Evolutionary conservation across 1,140 invertebrate genomes (phyloP).

Genomic region (Glomeris maerens): DNA sequence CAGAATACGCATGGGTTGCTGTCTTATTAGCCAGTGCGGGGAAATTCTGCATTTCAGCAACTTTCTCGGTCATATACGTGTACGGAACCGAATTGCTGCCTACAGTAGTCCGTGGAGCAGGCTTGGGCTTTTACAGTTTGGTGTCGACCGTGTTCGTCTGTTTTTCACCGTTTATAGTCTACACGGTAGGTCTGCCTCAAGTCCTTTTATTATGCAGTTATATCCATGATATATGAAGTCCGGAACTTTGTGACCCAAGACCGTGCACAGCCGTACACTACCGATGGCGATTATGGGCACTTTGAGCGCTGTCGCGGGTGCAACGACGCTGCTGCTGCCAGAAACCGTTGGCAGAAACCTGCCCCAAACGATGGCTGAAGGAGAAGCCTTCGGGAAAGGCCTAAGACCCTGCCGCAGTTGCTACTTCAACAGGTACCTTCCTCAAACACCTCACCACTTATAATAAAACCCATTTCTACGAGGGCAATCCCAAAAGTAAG

Average conservation of each 20-base stretch:
- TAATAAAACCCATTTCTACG: too few relatives aligned
- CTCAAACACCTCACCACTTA: too few relatives aligned
- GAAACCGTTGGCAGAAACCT: constrained; percentile 23
- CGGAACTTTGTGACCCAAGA: too few relatives aligned
- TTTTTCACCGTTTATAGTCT: constrained; percentile 51
- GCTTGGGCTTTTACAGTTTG: constrained; percentile 51
- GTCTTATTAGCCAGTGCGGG: constrained; percentile 29
- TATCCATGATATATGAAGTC: too few relatives aligned
- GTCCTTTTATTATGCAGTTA: too few relatives aligned
- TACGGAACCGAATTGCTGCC: constrained; percentile 41
- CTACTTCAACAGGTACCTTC: too few relatives aligned
- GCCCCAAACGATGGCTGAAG: constrained; percentile 29
- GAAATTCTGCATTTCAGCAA: constrained; percentile 31
- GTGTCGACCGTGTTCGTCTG: constrained; percentile 47
- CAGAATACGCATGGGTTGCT: constrained; percentile 21
- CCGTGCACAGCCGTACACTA: constrained; percentile 21
- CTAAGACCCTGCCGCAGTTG: too few relatives aligned
- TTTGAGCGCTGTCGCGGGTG: constrained; percentile 20
- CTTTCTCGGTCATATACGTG: constrained; percentile 42
- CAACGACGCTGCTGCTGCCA: constrained; percentile 24
- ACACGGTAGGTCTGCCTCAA: constrained; percentile 41
- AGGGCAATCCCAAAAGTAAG: too few relatives aligned
- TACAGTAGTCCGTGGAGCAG: constrained; percentile 44
- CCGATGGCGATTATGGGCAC: constrained; percentile 26
- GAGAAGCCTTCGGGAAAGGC: constrained; percentile 78